Percentiles rank a stretch among this genome's conserved stretches.
Evolutionary conservation across 64 coral and sea anemone genomes (phyloP).

Genomic region (Porites lutea): DNA sequence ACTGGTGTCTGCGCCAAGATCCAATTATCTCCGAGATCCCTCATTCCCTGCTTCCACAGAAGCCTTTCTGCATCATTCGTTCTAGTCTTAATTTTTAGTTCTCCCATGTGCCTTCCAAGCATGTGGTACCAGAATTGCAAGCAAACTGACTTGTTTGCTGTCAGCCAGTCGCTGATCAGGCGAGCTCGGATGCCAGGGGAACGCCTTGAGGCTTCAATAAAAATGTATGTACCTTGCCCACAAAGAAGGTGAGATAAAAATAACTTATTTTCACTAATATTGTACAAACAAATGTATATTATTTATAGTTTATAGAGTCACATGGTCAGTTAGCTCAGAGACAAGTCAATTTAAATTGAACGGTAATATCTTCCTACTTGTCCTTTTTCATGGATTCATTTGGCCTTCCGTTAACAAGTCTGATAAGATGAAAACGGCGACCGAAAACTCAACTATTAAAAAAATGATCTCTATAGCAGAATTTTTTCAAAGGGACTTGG

Average conservation of each 20-base stretch:
- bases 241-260: not conserved
- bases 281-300: not conserved
- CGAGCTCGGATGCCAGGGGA: slow-evolving; percentile 29
- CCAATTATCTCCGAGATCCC: slow-evolving; percentile 35
- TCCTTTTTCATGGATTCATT: too few relatives aligned
- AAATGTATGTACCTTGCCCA: slow-evolving; percentile 34
- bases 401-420: too few relatives aligned
- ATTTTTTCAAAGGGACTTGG: too few relatives aligned
- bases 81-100: slow-evolving; percentile 19
- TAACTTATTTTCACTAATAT: not conserved
- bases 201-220: slow-evolving; percentile 43
- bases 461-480: too few relatives aligned
- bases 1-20: slow-evolving; percentile 32
- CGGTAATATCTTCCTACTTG: too few relatives aligned
- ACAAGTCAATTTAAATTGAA: too few relatives aligned
- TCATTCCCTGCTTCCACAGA: slow-evolving; percentile 10
- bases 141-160: not conserved
- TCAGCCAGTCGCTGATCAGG: slow-evolving; percentile 35
- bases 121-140: slow-evolving; percentile 68
- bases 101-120: slow-evolving; percentile 37
- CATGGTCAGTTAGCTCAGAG: too few relatives aligned
- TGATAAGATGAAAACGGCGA: too few relatives aligned
- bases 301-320: not conserved
- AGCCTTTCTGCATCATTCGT: not conserved
- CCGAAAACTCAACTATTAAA: too few relatives aligned